Base-by-base conservation (phyloP, 2,113 vertebrate species). In the Leptocoma aspasia region DNA sequence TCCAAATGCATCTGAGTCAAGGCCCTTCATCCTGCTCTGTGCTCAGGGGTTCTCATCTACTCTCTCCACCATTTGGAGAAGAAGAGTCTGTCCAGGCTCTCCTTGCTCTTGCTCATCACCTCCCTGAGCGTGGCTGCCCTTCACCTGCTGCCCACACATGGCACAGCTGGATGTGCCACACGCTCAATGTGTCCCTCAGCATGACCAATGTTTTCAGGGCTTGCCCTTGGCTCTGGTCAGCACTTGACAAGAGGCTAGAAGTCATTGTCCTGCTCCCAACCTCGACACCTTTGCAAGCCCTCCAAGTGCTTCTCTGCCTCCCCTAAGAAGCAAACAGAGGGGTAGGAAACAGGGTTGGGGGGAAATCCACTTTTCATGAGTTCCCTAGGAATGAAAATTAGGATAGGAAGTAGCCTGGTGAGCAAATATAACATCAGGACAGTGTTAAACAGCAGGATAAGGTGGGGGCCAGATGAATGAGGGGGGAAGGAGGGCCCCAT, bases 171-270 rank as follows among this genome's bases (percentile, higher is more conserved):
- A 59, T 0, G 3, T 1, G 27, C 50, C 31, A 28, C 47, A 1
- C 2, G 20, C 10, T 20, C 68, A 6, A 5, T 0, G 1, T 17
- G 27, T 28, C 85, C 56, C 45, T 23, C 37, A 37, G 33, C 0
- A 1, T 10, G 69, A 15, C 22, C 1, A 2, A 0, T 2, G 17
- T 19, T 22, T 14, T 28, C 35, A 41, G 49, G 18, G 49, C 13
- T 13, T 18, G 28, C 9, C 8, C 21, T 39, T 2, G 3, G 18
- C 49, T 64, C 9, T 5, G 50, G 15, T 8, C 54, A 78, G 27
- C 11, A 5, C 47, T 56, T 33, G n/a, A 3, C 44, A 71, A 50
- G 39, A 47, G 24, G 37, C 5, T 23, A 53, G 10, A 54, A 82
- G 75, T 33, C 15, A 3, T 16, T 0, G 24, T 35, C 60, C 52